These are phyloP conservation scores for Sphinx pinastri DNA, from an alignment of 2,888 invertebrate species.

Conservation along the genomic window DNA sequence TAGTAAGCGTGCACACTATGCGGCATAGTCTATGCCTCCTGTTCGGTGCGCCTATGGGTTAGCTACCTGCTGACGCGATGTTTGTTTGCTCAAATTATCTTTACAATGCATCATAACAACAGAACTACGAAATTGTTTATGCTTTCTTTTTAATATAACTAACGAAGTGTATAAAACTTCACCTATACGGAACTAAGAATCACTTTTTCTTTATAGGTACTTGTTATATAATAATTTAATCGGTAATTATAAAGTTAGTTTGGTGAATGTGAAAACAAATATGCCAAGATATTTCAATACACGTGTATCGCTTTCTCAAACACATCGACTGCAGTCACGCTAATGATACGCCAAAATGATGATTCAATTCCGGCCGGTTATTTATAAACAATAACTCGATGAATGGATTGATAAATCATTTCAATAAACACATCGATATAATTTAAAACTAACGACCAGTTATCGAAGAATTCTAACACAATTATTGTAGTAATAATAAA, in stretches of 20 bases:
- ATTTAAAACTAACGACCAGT: constrained; percentile 16
- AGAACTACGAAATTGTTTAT: background rate
- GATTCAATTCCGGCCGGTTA: constrained; percentile 52
- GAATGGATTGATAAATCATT: constrained; percentile 25
- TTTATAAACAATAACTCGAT: constrained; percentile 28
- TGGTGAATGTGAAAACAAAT: constrained; percentile 18
- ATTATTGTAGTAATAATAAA: constrained; percentile 24
- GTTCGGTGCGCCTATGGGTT: constrained; percentile 28
- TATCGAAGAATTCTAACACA: constrained; percentile 5
- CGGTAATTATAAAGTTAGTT: background rate
- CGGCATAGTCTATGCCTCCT: no score
- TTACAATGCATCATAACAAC: background rate
- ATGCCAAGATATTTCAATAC: constrained; percentile 32
- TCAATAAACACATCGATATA: constrained; percentile 18
- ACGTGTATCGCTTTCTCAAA: constrained; percentile 44
- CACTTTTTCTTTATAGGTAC: background rate
- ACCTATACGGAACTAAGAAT: no score
- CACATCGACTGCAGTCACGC: constrained; percentile 48
- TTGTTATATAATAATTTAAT: background rate
- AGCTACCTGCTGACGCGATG: constrained; percentile 32
- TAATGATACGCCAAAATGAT: constrained; percentile 58
- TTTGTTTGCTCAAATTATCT: constrained; percentile 4
- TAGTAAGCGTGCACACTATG: background rate
- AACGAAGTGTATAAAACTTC: no score
- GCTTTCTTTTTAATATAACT: background rate